Conservation (phyloP, 2,113 vertebrate species). For the Odontesthes bonariensis region DNA sequence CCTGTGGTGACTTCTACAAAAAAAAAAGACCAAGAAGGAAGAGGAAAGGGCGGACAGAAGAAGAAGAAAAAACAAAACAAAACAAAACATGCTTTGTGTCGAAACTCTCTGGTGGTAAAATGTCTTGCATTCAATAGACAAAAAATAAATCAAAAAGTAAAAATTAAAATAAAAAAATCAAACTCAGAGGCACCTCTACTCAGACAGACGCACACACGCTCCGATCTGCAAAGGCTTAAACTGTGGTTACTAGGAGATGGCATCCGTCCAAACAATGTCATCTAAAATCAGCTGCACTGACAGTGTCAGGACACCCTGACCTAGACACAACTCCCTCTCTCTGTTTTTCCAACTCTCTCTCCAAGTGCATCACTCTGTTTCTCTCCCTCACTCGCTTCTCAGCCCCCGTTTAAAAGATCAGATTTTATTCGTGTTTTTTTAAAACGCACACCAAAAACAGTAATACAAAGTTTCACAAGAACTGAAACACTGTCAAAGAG, state of each 20-base stretch:
- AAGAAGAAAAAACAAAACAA: neutral
- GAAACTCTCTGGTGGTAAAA: slow-evolving; percentile 1
- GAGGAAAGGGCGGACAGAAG: too few relatives aligned
- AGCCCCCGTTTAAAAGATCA: neutral
- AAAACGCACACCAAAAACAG: neutral
- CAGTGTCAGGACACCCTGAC: slow-evolving; percentile 81
- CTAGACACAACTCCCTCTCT: slow-evolving; percentile 65
- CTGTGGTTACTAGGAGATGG: slow-evolving; percentile 53
- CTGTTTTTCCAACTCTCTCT: slow-evolving; percentile 52
- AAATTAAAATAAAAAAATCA: neutral
- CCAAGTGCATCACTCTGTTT: slow-evolving; percentile 18
- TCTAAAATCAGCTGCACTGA: slow-evolving; percentile 74
- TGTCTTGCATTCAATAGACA: neutral
- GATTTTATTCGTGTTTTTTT: neutral
- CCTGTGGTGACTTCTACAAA: neutral
- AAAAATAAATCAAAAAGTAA: neutral
- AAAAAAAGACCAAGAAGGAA: neutral
- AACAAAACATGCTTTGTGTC: neutral
- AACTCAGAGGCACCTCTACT: slow-evolving; percentile 18
- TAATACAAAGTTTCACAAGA: slow-evolving; percentile 3
- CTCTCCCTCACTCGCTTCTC: neutral
- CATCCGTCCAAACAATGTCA: slow-evolving; percentile 69
- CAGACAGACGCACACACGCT: slow-evolving; percentile 17
- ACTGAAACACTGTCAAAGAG: neutral
- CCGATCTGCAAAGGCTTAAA: slow-evolving; percentile 18